These are phyloP conservation scores for Anguilla japonica DNA, from an alignment of 2,113 vertebrate genomes.

Conservation along the genomic window DNA sequence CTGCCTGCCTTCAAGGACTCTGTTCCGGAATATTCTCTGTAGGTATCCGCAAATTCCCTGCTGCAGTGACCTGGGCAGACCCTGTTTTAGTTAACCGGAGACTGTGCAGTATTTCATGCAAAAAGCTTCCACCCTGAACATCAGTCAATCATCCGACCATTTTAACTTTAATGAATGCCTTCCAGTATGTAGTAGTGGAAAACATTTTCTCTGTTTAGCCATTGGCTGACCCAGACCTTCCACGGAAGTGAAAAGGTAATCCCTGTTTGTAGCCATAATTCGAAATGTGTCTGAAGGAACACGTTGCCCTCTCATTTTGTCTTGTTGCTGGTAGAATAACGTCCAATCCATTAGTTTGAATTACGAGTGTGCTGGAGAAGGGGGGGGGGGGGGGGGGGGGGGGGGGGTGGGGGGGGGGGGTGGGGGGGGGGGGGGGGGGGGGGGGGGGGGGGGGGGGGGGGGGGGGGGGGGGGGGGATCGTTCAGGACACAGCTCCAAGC, in stretches of 20 bases:
- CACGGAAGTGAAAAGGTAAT: neutral
- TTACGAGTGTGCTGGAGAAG: constrained; percentile 42
- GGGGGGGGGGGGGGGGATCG: constrained; percentile 7
- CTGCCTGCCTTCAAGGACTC: constrained; percentile 89
- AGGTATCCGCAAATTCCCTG: constrained; percentile 60
- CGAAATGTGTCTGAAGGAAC: neutral
- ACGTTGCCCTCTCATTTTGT: constrained; percentile 33
- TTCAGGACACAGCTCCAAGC: constrained; percentile 13
- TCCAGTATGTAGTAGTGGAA: neutral
- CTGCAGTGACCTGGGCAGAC: neutral
- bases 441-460: neutral
- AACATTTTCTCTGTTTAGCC: neutral
- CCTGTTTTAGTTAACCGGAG: neutral
- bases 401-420: neutral
- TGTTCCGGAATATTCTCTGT: constrained; percentile 93
- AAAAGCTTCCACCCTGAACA: neutral
- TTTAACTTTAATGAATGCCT: neutral
- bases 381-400: neutral
- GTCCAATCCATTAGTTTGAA: constrained; percentile 52
- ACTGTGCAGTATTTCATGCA: neutral
- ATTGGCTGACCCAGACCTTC: constrained; percentile 1
- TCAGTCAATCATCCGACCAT: neutral
- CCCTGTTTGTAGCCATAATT: neutral
- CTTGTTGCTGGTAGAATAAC: constrained; percentile 7
- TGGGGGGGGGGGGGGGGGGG: neutral